A percentile compares a stretch with the other conserved stretches of the same genome.
phyloP scores from a whole-genome alignment of 2,113 vertebrate genomes.

The Psilopsiagon aymara region DNA sequence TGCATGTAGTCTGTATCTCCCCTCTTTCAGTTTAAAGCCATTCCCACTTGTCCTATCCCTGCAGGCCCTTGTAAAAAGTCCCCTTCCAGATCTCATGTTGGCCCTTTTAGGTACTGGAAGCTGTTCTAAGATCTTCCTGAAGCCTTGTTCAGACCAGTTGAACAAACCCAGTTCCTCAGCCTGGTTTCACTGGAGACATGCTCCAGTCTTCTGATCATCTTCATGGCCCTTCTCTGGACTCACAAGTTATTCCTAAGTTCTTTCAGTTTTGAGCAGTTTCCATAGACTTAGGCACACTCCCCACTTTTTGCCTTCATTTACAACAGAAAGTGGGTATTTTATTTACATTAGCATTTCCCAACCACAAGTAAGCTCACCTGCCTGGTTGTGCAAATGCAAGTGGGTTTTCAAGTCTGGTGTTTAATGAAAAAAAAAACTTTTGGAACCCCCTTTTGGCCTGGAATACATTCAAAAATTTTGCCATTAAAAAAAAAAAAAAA shows the following conservation, averaged over 20 bases:
- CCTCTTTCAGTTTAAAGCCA: not conserved
- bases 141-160: not conserved
- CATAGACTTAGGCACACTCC: not conserved
- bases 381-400: not conserved
- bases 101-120: not conserved
- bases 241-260: not conserved
- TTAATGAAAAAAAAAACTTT: not conserved
- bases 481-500: not conserved
- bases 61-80: not conserved
- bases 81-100: not conserved
- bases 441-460: not conserved
- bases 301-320: not conserved
- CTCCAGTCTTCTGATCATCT: not conserved
- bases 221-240: not conserved
- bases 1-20: not conserved
- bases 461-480: not conserved
- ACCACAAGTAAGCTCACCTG: not conserved
- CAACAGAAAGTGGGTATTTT: not conserved
- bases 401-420: not conserved
- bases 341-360: conserved; percentile 1
- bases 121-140: not conserved
- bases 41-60: not conserved
- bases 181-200: not conserved
- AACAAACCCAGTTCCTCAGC: not conserved
- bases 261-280: not conserved